phyloP scores from a whole-genome alignment of 2,113 vertebrate genomes.

The Bubalus kerabau region DNA sequence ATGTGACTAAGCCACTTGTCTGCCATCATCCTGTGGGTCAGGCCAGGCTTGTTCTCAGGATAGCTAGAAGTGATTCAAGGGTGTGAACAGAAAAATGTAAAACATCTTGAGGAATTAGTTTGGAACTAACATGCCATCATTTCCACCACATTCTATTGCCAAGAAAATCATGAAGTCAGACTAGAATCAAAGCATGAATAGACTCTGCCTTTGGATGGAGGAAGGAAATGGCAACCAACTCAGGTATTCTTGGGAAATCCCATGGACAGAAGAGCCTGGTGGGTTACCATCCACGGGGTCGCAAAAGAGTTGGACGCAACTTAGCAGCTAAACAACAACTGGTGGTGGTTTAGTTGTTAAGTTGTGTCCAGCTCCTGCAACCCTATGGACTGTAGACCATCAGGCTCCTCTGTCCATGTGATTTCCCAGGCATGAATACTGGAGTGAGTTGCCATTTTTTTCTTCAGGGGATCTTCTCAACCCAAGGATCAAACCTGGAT shows the following conservation, averaged over 20 bases:
- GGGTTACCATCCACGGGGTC: not conserved
- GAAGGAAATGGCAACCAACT: not conserved
- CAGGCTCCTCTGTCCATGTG: not conserved
- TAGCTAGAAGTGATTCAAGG: not conserved
- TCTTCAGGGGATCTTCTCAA: not conserved
- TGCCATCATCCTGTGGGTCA: not conserved
- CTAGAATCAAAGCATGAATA: not conserved
- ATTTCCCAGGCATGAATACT: not conserved
- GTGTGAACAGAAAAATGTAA: not conserved
- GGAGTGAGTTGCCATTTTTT: not conserved
- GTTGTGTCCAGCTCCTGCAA: not conserved
- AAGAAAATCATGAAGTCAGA: not conserved
- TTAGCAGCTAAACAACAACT: not conserved
- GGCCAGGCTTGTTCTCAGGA: not conserved
- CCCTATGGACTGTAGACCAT: not conserved
- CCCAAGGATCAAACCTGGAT: not conserved
- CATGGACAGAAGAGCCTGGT: not conserved
- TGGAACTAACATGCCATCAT: not conserved
- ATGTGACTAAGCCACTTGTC: not conserved
- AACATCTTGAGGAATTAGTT: not conserved
- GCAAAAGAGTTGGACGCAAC: not conserved
- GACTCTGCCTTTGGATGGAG: not conserved
- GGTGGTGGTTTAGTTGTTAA: not conserved
- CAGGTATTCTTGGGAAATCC: not conserved
- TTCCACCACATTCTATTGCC: not conserved